These are phyloP conservation scores for Stenodera caucasica DNA, from an alignment of 2,888 invertebrate species.

Conservation along the genomic window DNA sequence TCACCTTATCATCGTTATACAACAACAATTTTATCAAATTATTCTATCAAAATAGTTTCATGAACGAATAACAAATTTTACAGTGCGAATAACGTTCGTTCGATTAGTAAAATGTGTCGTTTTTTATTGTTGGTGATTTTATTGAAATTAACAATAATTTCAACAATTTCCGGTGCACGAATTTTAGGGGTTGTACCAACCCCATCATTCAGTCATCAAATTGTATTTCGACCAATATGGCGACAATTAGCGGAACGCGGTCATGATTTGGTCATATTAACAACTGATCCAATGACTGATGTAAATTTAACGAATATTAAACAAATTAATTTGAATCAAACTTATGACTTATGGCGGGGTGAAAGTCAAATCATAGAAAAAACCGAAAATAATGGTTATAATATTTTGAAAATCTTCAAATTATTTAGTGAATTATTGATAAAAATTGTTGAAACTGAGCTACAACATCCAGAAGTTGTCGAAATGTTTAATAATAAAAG, in stretches of 20 bases:
- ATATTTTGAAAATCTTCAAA: not conserved
- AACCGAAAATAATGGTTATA: too few relatives aligned
- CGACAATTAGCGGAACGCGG: slow-evolving; percentile 54
- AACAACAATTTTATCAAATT: too few relatives aligned
- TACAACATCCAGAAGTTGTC: too few relatives aligned
- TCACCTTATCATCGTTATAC: too few relatives aligned
- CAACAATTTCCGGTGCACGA: slow-evolving; percentile 16
- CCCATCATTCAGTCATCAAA: slow-evolving; percentile 53
- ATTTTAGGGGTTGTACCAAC: slow-evolving; percentile 36
- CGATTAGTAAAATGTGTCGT: not conserved
- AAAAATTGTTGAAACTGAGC: slow-evolving; percentile 11
- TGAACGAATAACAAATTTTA: too few relatives aligned
- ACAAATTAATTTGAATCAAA: slow-evolving; percentile 42
- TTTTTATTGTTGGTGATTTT: not conserved
- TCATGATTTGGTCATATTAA: slow-evolving; percentile 55
- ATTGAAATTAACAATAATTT: too few relatives aligned
- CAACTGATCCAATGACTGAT: slow-evolving; percentile 49
- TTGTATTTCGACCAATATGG: slow-evolving; percentile 53
- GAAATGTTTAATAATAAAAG: not conserved
- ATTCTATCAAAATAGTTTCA: too few relatives aligned
- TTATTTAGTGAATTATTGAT: slow-evolving; percentile 12
- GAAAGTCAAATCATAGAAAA: not conserved
- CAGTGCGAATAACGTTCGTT: too few relatives aligned
- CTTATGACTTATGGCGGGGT: not conserved
- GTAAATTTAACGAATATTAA: slow-evolving; percentile 39